Evolutionary conservation across 1,140 invertebrate species (phyloP).

Genomic region (Drosophila lacertosa): DNA sequence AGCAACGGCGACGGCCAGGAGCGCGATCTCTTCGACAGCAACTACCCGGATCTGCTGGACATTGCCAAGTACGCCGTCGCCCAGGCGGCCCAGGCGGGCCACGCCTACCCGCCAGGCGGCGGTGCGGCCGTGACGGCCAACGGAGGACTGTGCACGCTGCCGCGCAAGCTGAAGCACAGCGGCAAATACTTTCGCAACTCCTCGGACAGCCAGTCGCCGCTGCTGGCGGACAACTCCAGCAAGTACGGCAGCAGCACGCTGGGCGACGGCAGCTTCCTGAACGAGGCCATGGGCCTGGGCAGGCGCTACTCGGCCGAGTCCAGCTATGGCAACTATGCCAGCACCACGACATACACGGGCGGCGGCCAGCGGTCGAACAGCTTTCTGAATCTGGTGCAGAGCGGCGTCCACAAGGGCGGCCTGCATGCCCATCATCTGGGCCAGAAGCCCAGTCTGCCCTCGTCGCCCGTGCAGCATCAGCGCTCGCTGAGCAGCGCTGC

Average conservation of each 20-base stretch:
- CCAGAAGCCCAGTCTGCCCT: constrained; percentile 69
- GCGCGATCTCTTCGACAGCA: constrained; percentile 86
- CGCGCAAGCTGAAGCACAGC: constrained; percentile 84
- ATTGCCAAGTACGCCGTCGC: constrained; percentile 86
- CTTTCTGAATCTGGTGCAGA: constrained; percentile 80
- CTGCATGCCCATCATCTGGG: constrained; percentile 44
- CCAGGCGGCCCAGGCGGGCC: constrained; percentile 71
- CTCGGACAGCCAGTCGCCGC: constrained; percentile 88
- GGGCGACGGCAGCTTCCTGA: constrained; percentile 77
- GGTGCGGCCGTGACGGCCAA: constrained; percentile 56
- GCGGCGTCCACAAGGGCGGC: constrained; percentile 62
- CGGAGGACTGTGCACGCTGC: constrained; percentile 86
- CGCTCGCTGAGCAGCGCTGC: constrained; percentile 78
- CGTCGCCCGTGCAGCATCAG: constrained; percentile 79
- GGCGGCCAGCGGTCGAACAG: constrained; percentile 78
- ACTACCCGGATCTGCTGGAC: constrained; percentile 89
- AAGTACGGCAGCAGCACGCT: constrained; percentile 83
- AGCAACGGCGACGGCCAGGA: constrained; percentile 84
- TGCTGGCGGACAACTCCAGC: constrained; percentile 85
- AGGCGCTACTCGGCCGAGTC: constrained; percentile 77
- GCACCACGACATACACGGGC: constrained; percentile 71
- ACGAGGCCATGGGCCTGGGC: constrained; percentile 75
- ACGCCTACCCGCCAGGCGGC: constrained; percentile 44
- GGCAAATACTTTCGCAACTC: constrained; percentile 85
- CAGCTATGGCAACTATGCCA: constrained; percentile 75